phyloP scores from a whole-genome alignment of 2,888 invertebrate species.

The Hypselothyrea guttata region DNA sequence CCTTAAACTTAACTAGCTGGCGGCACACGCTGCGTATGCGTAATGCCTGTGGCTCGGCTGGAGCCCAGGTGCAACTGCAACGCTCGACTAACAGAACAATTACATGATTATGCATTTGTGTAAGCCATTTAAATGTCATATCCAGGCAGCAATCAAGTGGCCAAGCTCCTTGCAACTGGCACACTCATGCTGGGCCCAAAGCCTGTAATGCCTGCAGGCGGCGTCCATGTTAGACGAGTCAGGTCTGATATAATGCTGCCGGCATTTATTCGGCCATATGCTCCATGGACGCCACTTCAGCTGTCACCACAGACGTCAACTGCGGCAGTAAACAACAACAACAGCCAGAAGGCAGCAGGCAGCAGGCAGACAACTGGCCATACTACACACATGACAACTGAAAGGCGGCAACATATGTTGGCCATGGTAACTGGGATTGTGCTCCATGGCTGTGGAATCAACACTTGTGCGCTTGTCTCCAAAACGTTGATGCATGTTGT shows the following conservation, averaged over 20 bases:
- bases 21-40: constrained; percentile 55
- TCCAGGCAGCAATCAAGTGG: constrained; percentile 39
- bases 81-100: constrained; percentile 39
- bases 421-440: constrained; percentile 21
- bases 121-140: constrained; percentile 51
- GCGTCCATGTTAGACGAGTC: constrained; percentile 1
- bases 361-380: constrained; percentile 28
- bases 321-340: constrained; percentile 53
- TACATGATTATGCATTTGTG: constrained; percentile 68
- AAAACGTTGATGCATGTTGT: constrained; percentile 24
- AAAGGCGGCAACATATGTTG: constrained; percentile 48
- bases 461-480: constrained; percentile 23
- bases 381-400: constrained; percentile 48
- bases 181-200: constrained; percentile 15
- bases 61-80: constrained; percentile 46
- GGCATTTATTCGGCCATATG: constrained; percentile 60
- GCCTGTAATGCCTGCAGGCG: neutral
- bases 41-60: constrained; percentile 27
- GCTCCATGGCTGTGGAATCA: constrained; percentile 11
- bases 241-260: constrained; percentile 26
- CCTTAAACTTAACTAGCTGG: constrained; percentile 26
- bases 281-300: constrained; percentile 63
- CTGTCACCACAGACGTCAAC: constrained; percentile 65
- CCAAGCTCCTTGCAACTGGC: constrained; percentile 20
- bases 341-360: constrained; percentile 22